phyloP scores from a whole-genome alignment of 2,888 invertebrate genomes.

The Vandiemenella viatica region DNA sequence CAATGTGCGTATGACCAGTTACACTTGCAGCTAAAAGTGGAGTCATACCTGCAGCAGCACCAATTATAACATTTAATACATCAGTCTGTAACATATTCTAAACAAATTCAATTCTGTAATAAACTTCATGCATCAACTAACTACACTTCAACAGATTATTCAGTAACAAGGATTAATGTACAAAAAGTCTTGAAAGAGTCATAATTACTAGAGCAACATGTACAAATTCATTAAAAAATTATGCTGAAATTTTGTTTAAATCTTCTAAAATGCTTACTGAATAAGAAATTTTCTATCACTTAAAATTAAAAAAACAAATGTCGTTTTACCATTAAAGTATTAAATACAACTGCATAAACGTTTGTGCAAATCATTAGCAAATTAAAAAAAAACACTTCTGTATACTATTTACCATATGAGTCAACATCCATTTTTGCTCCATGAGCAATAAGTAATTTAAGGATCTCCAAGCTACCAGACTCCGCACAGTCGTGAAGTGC shows the following conservation, averaged over 20 bases:
- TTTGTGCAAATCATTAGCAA: not conserved
- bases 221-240: not conserved
- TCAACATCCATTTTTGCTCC: slow-evolving; percentile 89
- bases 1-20: slow-evolving; percentile 83
- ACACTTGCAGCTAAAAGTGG: slow-evolving; percentile 86
- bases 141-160: too few species aligned
- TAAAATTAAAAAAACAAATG: too few species aligned
- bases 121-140: too few species aligned
- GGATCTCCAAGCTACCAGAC: slow-evolving; percentile 82
- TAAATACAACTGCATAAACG: too few species aligned
- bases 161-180: too few species aligned
- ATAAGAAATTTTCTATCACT: too few species aligned
- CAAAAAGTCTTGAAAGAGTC: too few species aligned
- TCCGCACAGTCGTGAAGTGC: slow-evolving; percentile 97
- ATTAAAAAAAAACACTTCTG: not conserved
- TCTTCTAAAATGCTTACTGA: too few species aligned
- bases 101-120: too few species aligned
- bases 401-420: slow-evolving; percentile 51
- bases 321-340: too few species aligned
- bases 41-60: slow-evolving; percentile 62
- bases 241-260: not conserved
- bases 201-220: too few species aligned
- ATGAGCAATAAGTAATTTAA: slow-evolving; percentile 71
- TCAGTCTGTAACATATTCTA: not conserved
- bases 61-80: not conserved